These are phyloP conservation scores for Vulpes vulpes DNA, from an alignment of 2,113 vertebrate species.

Conservation along the genomic window DNA sequence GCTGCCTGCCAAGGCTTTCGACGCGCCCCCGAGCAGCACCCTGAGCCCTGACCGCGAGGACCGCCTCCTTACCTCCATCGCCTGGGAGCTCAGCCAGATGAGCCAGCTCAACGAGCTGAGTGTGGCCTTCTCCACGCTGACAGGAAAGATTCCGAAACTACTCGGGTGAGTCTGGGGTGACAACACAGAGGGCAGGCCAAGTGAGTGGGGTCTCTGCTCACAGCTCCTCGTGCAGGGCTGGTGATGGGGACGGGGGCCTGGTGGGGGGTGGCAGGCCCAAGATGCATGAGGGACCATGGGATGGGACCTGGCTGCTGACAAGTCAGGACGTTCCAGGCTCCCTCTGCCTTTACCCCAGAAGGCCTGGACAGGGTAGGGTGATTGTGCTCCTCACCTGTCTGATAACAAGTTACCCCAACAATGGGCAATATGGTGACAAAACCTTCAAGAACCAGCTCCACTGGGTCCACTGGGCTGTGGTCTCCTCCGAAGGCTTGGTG, in stretches of 20 bases:
- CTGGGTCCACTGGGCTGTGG: background rate
- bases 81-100: constrained; percentile 91
- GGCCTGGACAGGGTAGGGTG: too few relatives aligned
- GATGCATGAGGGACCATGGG: background rate
- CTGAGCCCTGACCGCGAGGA: constrained; percentile 74
- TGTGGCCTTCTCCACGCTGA: constrained; percentile 95
- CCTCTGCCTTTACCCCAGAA: background rate
- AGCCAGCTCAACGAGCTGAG: constrained; percentile 90
- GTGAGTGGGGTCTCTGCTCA: background rate
- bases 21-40: constrained; percentile 86
- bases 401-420: background rate
- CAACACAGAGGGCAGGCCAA: rapidly evolving
- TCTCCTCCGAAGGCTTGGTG: background rate
- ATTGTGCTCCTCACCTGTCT: background rate
- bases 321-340: background rate
- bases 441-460: background rate
- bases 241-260: rapidly evolving
- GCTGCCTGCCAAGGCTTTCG: constrained; percentile 93
- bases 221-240: background rate
- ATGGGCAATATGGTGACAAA: background rate
- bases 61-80: constrained; percentile 87
- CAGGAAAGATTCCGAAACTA: constrained; percentile 92
- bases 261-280: background rate
- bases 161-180: constrained; percentile 89
- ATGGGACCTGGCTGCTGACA: background rate